phyloP scores from a whole-genome alignment of 1,140 invertebrate genomes.

The Papilio helenus region DNA sequence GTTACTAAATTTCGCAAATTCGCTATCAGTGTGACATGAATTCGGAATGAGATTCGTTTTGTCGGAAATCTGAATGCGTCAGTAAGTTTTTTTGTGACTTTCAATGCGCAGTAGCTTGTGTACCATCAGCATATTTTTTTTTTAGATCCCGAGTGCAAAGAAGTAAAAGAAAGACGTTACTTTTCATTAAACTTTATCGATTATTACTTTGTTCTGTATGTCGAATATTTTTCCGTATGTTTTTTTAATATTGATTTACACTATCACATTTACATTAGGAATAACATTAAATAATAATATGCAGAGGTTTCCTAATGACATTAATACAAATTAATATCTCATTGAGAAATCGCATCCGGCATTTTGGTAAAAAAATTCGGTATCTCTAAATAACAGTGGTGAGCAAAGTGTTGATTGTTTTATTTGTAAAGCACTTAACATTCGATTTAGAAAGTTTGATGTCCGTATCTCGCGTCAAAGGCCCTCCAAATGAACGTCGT shows the following conservation, averaged over 20 bases:
- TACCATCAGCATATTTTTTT: not conserved
- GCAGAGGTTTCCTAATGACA: not conserved
- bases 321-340: not conserved
- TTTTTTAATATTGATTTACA: not conserved
- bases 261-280: not conserved
- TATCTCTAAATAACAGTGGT: slow-evolving; percentile 3
- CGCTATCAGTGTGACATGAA: slow-evolving; percentile 16
- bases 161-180: not conserved
- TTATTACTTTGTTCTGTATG: not conserved
- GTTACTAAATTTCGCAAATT: slow-evolving; percentile 50
- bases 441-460: slow-evolving; percentile 35
- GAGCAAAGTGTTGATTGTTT: not conserved
- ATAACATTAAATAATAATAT: not conserved
- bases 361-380: slow-evolving; percentile 7
- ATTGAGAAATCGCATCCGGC: slow-evolving; percentile 18
- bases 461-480: slow-evolving; percentile 23
- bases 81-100: not conserved
- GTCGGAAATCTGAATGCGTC: not conserved
- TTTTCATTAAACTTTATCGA: not conserved
- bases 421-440: slow-evolving; percentile 24
- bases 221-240: not conserved
- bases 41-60: slow-evolving; percentile 21
- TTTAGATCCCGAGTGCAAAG: not conserved
- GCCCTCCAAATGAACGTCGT: slow-evolving; percentile 24
- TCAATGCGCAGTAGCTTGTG: not conserved